phyloP scores from a whole-genome alignment of 2,797 vertebrate species.

The Arrhamphus sclerolepis region DNA sequence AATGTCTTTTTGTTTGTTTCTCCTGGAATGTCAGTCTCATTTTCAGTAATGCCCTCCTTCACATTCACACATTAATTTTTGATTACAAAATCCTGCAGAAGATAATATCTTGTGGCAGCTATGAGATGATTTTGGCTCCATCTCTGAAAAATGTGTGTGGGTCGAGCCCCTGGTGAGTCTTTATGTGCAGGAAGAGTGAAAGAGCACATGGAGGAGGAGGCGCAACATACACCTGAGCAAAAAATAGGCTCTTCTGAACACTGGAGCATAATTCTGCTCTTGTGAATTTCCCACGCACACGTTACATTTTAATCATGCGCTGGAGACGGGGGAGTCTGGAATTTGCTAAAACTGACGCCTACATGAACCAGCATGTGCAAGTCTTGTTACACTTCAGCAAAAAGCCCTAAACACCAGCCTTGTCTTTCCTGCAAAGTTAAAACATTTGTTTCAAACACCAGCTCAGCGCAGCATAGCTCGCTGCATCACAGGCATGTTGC shows the following conservation, averaged over 20 bases:
- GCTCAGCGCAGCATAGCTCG: slow-evolving; percentile 18
- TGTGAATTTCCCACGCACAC: slow-evolving; percentile 64
- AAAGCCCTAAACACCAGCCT: slow-evolving; percentile 53
- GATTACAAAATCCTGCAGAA: slow-evolving; percentile 38
- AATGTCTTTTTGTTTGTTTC: slow-evolving; percentile 16
- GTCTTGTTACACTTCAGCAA: slow-evolving; percentile 75
- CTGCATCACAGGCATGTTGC: slow-evolving; percentile 48
- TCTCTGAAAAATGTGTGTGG: slow-evolving; percentile 4
- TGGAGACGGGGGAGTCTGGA: slow-evolving; percentile 63
- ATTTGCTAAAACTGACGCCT: slow-evolving; percentile 77
- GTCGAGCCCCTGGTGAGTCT: slow-evolving; percentile 35
- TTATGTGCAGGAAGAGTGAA: slow-evolving; percentile 20
- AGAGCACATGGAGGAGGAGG: slow-evolving; percentile 22
- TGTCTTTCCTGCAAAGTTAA: slow-evolving; percentile 50
- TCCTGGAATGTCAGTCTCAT: slow-evolving; percentile 10
- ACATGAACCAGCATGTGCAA: slow-evolving; percentile 78
- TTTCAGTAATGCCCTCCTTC: slow-evolving; percentile 23
- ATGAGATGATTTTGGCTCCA: slow-evolving; percentile 15
- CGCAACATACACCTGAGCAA: slow-evolving; percentile 58
- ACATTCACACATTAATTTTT: slow-evolving; percentile 31
- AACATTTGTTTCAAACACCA: slow-evolving; percentile 56
- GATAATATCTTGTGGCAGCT: slow-evolving; percentile 34
- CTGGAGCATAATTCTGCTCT: slow-evolving; percentile 45
- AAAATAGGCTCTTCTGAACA: slow-evolving; percentile 44
- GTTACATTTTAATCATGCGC: slow-evolving; percentile 69